These are phyloP conservation scores for Aspidiotus destructor DNA, from an alignment of 2,888 invertebrate genomes.

Conservation along the genomic window DNA sequence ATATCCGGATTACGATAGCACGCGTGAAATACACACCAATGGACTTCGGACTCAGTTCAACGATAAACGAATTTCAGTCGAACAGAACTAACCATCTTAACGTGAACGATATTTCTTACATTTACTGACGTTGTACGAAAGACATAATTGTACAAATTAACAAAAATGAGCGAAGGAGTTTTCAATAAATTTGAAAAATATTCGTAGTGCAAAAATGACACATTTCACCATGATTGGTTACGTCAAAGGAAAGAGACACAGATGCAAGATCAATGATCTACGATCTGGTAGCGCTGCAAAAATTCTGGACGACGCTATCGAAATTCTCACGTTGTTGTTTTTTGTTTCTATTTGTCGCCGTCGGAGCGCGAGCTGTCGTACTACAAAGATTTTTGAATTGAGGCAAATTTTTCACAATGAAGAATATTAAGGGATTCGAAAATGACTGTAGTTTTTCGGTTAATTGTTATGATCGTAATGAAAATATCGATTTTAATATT, in stretches of 20 bases:
- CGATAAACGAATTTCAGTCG: constrained; percentile 25
- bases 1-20: constrained; percentile 28
- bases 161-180: background rate
- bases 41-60: background rate
- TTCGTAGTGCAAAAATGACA: constrained; percentile 16
- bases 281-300: too few species aligned
- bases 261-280: background rate
- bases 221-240: constrained; percentile 11
- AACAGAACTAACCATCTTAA: constrained; percentile 24
- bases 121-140: background rate
- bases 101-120: background rate
- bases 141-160: constrained; percentile 7
- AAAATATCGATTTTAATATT: too few species aligned
- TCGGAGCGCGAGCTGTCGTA: too few species aligned
- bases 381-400: too few species aligned
- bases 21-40: constrained; percentile 18
- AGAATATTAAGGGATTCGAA: too few species aligned
- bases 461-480: too few species aligned
- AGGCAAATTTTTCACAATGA: too few species aligned
- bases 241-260: constrained; percentile 21
- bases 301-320: too few species aligned
- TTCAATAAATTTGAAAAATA: background rate
- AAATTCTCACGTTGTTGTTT: too few species aligned
- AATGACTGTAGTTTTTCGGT: too few species aligned
- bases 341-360: too few species aligned